Conservation (phyloP, 2,113 vertebrate genomes). For the Microtus montanus region DNA sequence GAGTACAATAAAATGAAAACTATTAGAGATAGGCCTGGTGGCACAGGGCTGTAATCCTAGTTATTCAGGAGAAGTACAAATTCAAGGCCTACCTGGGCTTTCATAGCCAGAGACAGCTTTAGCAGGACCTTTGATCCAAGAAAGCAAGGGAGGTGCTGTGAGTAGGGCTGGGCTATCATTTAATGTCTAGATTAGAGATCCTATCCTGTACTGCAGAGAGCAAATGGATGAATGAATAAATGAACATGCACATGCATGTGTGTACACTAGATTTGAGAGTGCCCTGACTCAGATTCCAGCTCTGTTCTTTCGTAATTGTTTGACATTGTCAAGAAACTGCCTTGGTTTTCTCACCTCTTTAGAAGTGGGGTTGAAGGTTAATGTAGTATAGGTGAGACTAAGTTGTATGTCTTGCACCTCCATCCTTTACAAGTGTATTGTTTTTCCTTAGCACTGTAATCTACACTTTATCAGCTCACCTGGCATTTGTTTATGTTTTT, state of each 20-base stretch:
- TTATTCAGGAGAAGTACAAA: not conserved
- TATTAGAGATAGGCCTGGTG: not conserved
- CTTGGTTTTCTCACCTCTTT: constrained; percentile 1
- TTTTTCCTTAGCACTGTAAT: not conserved
- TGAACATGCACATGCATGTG: not conserved
- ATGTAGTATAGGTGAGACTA: not conserved
- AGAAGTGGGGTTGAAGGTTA: not conserved
- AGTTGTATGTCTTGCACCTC: not conserved
- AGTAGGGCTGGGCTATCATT: not conserved
- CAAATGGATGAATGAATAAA: not conserved
- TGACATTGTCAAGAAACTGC: constrained; percentile 39
- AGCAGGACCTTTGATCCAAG: not conserved
- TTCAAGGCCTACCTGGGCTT: not conserved
- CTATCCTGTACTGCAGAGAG: not conserved
- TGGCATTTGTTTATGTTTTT: not conserved
- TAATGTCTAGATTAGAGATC: not conserved
- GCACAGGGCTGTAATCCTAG: not conserved
- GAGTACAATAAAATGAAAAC: not conserved
- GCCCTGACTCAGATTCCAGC: not conserved
- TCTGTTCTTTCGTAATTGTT: not conserved
- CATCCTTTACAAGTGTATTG: not conserved
- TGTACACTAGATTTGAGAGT: not conserved
- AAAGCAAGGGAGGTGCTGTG: too few species aligned
- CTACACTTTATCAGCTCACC: not conserved
- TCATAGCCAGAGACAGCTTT: not conserved